Percentiles rank a stretch among this genome's conserved stretches.
phyloP scores from a whole-genome alignment of 2,797 vertebrate species.

The Sus cebifrons region DNA sequence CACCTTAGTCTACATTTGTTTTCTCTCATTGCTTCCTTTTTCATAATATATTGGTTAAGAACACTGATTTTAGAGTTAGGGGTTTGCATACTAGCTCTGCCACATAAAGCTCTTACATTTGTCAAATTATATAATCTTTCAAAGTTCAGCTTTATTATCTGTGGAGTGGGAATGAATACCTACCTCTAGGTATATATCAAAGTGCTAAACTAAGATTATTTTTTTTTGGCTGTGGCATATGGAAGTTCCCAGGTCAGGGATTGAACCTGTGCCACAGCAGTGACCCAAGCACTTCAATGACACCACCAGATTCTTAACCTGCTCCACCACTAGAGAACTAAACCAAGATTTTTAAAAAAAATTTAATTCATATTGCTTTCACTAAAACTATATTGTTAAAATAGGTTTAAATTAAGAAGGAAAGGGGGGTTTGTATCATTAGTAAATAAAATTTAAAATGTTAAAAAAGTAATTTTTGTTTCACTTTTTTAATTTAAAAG shows the following conservation, averaged over 20 bases:
- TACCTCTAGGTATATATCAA: neutral
- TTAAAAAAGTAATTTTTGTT: neutral
- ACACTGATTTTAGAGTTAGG: conserved; percentile 16
- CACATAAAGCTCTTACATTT: conserved; percentile 36
- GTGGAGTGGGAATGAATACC: neutral
- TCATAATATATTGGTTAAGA: conserved; percentile 14
- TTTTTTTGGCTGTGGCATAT: no score
- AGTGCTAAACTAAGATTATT: conserved; percentile 31
- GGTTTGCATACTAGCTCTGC: neutral
- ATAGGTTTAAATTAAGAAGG: conserved; percentile 42
- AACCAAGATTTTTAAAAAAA: neutral
- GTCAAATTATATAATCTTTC: conserved; percentile 2
- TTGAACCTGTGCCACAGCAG: no score
- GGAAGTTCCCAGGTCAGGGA: no score
- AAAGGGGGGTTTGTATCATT: neutral
- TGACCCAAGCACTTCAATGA: no score
- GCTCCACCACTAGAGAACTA: no score
- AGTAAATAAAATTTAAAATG: conserved; percentile 26
- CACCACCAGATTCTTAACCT: no score
- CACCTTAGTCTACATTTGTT: neutral
- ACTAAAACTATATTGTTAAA: conserved; percentile 22
- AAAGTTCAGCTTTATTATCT: conserved; percentile 65
- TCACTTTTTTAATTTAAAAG: conserved; percentile 9
- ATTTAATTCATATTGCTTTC: neutral
- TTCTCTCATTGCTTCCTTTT: conserved; percentile 44